Base-by-base conservation (phyloP, 2,113 vertebrate genomes). In the Ptyas mucosa region DNA sequence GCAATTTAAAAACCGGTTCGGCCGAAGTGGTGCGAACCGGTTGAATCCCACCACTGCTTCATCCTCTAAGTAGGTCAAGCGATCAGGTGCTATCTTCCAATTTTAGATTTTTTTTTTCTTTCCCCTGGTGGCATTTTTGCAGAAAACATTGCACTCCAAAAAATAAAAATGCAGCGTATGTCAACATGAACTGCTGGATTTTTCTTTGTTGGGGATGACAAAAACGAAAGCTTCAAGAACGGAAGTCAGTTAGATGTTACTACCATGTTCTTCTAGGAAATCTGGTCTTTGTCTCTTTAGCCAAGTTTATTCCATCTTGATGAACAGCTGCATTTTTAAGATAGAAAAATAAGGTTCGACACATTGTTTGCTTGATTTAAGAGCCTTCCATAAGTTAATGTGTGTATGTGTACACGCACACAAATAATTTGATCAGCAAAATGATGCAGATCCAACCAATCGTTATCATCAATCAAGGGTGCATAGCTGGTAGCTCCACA, bases 51-150 rank as follows among this genome's bases (percentile, higher is more conserved):
- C 43, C 43, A 46, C 43, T 46, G 43, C 43, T 46, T 46, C 43
- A 46, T 46, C 43, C 43, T 0, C 0, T 5, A 51, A 49, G 26
- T 3, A 24, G 86, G 57, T 21, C 20, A 8, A 8, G 20, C 0
- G 5, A 61, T n/a, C 7, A 34, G 24, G 52, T 34, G 12, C 3
- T 43, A 89, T 55, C 8, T 81, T 43, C 20, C 39, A 86, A 43
- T 61, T 89, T 57, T 57, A 46, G 55, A 15, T 53, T 23, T 91
- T 8, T 87, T 93, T 11, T 91, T 8, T 87, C 90, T 11, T 87
- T 39, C 51, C 52, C 43, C 43, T 51, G 20, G 39, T 57, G 39
- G 52, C 52, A 18, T 20, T 5, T 93, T 20, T 51, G 49, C 69
- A 93, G 26, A 43, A 93, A 91, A 88, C 61, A 39, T 81, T 54